Evolutionary conservation across 2,113 vertebrate genomes (phyloP).

Genomic region (Melanostigma gelatinosum): DNA sequence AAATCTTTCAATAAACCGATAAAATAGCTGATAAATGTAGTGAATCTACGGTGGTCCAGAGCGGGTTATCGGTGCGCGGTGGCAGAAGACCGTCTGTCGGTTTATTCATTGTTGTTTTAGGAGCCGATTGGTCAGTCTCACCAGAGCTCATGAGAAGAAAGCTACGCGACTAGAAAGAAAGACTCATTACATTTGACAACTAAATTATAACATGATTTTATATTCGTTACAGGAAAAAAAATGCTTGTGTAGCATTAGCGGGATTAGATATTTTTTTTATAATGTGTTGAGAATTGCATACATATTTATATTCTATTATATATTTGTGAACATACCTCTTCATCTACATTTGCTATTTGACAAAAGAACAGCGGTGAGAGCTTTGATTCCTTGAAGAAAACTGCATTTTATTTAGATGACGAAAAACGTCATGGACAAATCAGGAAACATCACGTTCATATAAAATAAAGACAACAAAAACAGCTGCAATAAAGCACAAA

Average conservation of each 20-base stretch:
- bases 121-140: conserved; percentile 45
- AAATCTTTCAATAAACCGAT: neutral
- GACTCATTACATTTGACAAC: neutral
- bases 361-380: neutral
- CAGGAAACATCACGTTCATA: neutral
- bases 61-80: neutral
- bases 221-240: neutral
- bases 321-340: neutral
- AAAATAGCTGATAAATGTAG: neutral
- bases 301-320: neutral
- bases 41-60: neutral
- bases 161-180: neutral
- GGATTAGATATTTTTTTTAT: neutral
- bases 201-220: neutral
- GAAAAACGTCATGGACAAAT: conserved; percentile 14
- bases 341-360: neutral
- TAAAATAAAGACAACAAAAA: conserved; percentile 52
- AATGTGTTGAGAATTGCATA: neutral
- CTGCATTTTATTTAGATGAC: conserved; percentile 63
- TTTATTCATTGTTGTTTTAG: neutral
- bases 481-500: conserved; percentile 25
- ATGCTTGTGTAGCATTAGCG: neutral
- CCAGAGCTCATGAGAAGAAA: neutral
- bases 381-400: conserved; percentile 30
- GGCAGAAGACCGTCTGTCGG: neutral